Conservation (phyloP, 1,140 invertebrate genomes). For the Sitophilus oryzae region DNA sequence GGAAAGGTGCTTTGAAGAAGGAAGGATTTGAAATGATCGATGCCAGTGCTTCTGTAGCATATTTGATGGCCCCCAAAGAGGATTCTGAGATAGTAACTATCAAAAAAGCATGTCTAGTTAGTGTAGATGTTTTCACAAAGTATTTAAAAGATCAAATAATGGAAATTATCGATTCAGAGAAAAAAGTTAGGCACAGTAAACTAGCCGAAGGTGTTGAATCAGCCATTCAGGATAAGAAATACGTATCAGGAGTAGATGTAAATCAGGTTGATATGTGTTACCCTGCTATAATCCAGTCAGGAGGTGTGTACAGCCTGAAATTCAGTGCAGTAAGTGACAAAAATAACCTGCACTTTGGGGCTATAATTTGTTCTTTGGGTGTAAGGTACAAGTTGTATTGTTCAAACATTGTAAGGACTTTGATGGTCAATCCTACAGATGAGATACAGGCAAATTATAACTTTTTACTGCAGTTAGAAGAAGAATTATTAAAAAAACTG, state of each 20-base stretch:
- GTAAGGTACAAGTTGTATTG: slow-evolving; percentile 96
- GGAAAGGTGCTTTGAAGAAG: slow-evolving; percentile 71
- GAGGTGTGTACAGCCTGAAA: slow-evolving; percentile 94
- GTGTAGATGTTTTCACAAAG: slow-evolving; percentile 92
- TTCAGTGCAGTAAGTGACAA: slow-evolving; percentile 94
- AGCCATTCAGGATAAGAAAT: slow-evolving; percentile 89
- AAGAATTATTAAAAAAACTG: slow-evolving; percentile 82
- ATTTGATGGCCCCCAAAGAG: slow-evolving; percentile 92
- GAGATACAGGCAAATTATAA: slow-evolving; percentile 83
- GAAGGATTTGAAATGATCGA: slow-evolving; percentile 84
- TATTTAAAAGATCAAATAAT: slow-evolving; percentile 97
- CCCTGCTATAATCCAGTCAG: slow-evolving; percentile 96
- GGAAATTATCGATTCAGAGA: slow-evolving; percentile 97
- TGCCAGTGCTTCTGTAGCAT: slow-evolving; percentile 76
- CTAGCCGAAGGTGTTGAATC: slow-evolving; percentile 90
- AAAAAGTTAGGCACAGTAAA: slow-evolving; percentile 93
- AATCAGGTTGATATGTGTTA: slow-evolving; percentile 94
- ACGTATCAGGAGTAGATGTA: slow-evolving; percentile 82
- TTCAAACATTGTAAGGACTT: slow-evolving; percentile 96
- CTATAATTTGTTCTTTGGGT: slow-evolving; percentile 93
- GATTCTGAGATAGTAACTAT: slow-evolving; percentile 87
- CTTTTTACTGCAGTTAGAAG: slow-evolving; percentile 85
- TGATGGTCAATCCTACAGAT: slow-evolving; percentile 91
- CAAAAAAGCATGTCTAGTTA: slow-evolving; percentile 89
- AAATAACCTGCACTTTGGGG: slow-evolving; percentile 90